These are phyloP conservation scores for Watsonalla binaria DNA, from an alignment of 2,888 invertebrate species.

Conservation along the genomic window DNA sequence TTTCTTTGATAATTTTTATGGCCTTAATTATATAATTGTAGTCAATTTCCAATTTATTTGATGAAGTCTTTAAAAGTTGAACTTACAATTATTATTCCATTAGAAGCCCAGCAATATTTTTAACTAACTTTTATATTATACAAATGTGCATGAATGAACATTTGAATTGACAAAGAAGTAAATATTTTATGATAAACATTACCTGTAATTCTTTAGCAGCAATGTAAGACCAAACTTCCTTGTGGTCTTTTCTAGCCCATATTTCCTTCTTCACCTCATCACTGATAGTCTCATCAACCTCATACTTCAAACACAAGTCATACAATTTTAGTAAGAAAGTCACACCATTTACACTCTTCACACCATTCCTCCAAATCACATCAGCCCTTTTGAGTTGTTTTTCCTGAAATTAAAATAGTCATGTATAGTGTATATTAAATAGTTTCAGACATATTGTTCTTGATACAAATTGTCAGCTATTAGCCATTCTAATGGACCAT, in stretches of 20 bases:
- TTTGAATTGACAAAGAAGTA: background rate
- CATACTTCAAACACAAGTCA: conserved; percentile 76
- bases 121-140: too few species aligned
- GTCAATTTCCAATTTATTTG: too few species aligned
- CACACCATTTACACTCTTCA: conserved; percentile 75
- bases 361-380: conserved; percentile 80
- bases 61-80: too few species aligned
- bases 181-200: conserved; percentile 7
- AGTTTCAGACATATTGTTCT: too few species aligned
- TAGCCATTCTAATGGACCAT: too few species aligned
- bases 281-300: conserved; percentile 77
- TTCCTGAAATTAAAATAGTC: conserved; percentile 44
- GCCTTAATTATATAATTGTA: too few species aligned
- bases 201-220: conserved; percentile 66
- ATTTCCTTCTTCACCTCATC: conserved; percentile 54
- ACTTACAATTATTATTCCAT: too few species aligned
- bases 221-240: conserved; percentile 64
- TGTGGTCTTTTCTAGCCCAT: conserved; percentile 49
- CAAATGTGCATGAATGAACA: too few species aligned
- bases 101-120: too few species aligned
- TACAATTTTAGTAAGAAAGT: conserved; percentile 80
- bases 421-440: background rate
- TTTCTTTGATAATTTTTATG: too few species aligned
- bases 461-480: too few species aligned
- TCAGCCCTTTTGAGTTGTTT: conserved; percentile 76